Conservation (phyloP, 2,797 vertebrate species). For the Eulemur mongoz region DNA sequence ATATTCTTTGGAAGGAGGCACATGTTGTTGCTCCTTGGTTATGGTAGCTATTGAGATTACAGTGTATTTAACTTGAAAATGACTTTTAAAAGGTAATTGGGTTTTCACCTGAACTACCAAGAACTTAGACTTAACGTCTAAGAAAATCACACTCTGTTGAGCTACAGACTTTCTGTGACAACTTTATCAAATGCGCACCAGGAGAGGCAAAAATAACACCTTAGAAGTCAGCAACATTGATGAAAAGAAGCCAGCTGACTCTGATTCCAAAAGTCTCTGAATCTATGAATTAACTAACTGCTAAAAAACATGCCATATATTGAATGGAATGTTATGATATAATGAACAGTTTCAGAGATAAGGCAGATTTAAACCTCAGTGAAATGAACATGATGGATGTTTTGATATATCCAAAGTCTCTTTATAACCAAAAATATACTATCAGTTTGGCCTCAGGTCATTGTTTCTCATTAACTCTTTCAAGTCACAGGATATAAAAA, state of each 20-base stretch:
- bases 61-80: background rate
- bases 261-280: background rate
- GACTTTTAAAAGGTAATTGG: background rate
- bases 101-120: background rate
- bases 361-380: background rate
- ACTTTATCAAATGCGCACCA: background rate
- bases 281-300: background rate
- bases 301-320: background rate
- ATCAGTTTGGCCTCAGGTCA: background rate
- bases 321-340: background rate
- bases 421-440: background rate
- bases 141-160: background rate
- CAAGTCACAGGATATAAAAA: background rate
- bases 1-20: background rate
- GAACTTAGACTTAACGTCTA: background rate
- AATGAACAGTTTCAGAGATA: background rate
- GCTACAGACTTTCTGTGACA: background rate
- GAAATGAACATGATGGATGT: background rate
- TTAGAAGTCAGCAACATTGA: background rate
- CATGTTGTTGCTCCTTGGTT: background rate
- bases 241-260: background rate
- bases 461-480: background rate
- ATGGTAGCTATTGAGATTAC: background rate
- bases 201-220: background rate
- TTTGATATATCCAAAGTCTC: background rate